Percentiles rank a stretch among this genome's conserved stretches.
Evolutionary conservation across 1,140 invertebrate genomes (phyloP).

Genomic region (Colletes latitarsis): DNA sequence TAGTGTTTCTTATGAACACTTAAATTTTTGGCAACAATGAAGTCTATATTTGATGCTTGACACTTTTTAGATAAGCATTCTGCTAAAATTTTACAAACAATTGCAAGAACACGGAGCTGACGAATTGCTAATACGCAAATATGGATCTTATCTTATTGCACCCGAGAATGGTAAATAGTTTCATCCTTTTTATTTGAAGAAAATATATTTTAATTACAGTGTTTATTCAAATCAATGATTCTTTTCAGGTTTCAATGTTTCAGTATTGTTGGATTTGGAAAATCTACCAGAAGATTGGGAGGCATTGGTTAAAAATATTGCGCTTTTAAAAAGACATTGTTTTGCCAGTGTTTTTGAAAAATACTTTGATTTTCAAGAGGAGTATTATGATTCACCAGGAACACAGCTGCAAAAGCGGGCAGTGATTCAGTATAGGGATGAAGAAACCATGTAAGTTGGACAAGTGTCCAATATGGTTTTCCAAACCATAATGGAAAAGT

Average conservation of each 20-base stretch:
- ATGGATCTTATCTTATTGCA: slow-evolving; percentile 90
- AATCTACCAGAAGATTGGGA: slow-evolving; percentile 95
- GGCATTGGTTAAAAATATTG: slow-evolving; percentile 94
- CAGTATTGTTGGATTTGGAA: slow-evolving; percentile 95
- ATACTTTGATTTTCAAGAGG: slow-evolving; percentile 99
- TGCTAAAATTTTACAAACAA: slow-evolving; percentile 99
- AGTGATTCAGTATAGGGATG: slow-evolving; percentile 98
- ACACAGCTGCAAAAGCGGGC: slow-evolving; percentile 95
- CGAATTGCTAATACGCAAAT: slow-evolving; percentile 96
- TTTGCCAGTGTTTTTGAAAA: slow-evolving; percentile 99
- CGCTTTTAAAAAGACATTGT: slow-evolving; percentile 98
- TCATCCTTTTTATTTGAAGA: no score
- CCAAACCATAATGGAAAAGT: not conserved
- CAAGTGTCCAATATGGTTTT: slow-evolving; percentile 69
- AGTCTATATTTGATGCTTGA: not conserved
- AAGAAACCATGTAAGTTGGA: slow-evolving; percentile 96
- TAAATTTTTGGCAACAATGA: not conserved
- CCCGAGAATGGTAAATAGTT: slow-evolving; percentile 89
- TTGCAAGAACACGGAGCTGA: slow-evolving; percentile 99
- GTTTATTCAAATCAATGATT: slow-evolving; percentile 35
- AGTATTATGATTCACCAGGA: slow-evolving; percentile 98
- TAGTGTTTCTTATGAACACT: not conserved
- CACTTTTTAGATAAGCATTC: slow-evolving; percentile 93
- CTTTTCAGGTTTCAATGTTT: slow-evolving; percentile 94
- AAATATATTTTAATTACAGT: slow-evolving; percentile 1